phyloP scores from a whole-genome alignment of 2,797 vertebrate species.

The Triplophysa yarkandensis region DNA sequence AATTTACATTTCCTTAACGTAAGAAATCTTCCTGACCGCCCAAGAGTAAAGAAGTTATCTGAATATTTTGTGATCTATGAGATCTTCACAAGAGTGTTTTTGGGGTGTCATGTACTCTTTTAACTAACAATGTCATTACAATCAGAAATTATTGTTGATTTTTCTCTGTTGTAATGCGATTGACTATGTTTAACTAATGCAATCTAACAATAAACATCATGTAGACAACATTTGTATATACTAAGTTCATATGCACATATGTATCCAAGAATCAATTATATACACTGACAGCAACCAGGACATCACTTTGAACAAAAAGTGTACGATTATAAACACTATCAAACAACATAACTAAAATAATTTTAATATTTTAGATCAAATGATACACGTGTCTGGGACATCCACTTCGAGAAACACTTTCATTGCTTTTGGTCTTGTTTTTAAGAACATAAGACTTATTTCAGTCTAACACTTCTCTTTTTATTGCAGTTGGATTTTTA shows the following conservation, averaged over 20 bases:
- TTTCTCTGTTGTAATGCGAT: slow-evolving; percentile 4
- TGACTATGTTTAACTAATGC: not conserved
- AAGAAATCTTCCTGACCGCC: not conserved
- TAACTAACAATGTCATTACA: not conserved
- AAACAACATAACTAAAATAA: not conserved
- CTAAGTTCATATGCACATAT: not conserved
- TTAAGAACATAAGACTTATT: too few species aligned
- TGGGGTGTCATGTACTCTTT: not conserved
- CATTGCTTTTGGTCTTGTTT: too few species aligned
- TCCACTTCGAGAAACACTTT: not conserved
- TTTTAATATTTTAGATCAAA: too few species aligned
- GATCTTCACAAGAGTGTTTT: not conserved
- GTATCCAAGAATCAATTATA: not conserved
- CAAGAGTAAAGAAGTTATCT: not conserved
- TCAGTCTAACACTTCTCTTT: too few species aligned
- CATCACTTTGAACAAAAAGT: not conserved
- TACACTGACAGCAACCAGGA: not conserved
- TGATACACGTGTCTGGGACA: too few species aligned
- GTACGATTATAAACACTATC: not conserved
- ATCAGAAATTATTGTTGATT: not conserved
- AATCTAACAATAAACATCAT: slow-evolving; percentile 12
- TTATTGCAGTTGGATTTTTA: too few species aligned
- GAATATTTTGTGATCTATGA: not conserved
- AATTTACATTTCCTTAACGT: not conserved
- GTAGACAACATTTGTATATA: not conserved